Conservation (phyloP, 2,797 vertebrate genomes). For the Bucorvus abyssinicus region DNA sequence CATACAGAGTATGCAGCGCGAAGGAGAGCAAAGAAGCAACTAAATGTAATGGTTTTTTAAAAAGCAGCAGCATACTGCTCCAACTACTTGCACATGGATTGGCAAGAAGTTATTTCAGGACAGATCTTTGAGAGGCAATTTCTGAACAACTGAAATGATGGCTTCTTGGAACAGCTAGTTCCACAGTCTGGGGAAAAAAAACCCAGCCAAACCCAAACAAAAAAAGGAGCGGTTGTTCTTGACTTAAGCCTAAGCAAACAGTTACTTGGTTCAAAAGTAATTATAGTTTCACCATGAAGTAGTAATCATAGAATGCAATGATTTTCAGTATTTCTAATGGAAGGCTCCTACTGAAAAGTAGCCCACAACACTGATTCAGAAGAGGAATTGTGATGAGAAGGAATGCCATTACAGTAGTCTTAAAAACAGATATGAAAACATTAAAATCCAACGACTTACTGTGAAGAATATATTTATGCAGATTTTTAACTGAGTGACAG, state of each 20-base stretch:
- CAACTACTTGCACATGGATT: neutral
- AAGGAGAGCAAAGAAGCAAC: neutral
- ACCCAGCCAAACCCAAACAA: neutral
- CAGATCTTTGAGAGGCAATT: neutral
- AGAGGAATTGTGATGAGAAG: neutral
- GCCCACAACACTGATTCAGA: neutral
- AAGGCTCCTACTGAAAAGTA: neutral
- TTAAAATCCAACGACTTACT: neutral
- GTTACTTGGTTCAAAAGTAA: neutral
- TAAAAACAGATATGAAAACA: neutral
- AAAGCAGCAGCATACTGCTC: neutral
- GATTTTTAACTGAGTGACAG: neutral
- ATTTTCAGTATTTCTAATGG: neutral
- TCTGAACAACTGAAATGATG: slow-evolving; percentile 4
- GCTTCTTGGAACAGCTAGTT: slow-evolving; percentile 27
- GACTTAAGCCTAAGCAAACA: neutral
- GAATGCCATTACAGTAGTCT: neutral
- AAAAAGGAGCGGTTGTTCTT: neutral
- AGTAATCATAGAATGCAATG: neutral
- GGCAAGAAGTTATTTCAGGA: slow-evolving; percentile 3
- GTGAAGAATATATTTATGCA: neutral
- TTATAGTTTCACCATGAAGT: neutral
- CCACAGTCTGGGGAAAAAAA: neutral
- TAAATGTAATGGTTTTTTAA: neutral
- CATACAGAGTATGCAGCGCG: neutral